These are phyloP conservation scores for Vidua chalybeata DNA, from an alignment of 2,113 vertebrate species.

Conservation along the genomic window DNA sequence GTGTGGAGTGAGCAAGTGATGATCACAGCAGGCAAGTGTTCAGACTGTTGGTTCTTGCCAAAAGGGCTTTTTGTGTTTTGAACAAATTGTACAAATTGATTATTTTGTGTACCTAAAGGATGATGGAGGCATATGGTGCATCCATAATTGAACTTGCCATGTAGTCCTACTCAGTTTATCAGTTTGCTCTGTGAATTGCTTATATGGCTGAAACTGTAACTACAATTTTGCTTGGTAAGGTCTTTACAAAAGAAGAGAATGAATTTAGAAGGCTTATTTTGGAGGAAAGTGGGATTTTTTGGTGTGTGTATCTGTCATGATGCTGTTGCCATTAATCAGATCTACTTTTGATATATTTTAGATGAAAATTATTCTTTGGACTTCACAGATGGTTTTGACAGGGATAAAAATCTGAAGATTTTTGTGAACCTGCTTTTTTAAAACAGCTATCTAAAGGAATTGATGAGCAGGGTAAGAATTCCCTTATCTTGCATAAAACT, in stretches of 20 bases:
- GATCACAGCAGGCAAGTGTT: not conserved
- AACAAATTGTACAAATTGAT: slow-evolving; percentile 27
- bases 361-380: slow-evolving; percentile 19
- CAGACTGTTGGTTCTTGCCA: slow-evolving; percentile 3
- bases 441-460: not conserved
- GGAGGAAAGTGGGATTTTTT: not conserved
- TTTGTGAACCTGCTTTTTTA: not conserved
- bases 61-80: not conserved
- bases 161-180: slow-evolving; percentile 10
- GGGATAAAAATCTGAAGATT: slow-evolving; percentile 27
- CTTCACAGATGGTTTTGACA: not conserved
- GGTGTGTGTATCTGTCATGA: not conserved
- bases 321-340: not conserved
- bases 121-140: slow-evolving; percentile 25
- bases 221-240: not conserved
- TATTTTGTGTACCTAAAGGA: not conserved
- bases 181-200: slow-evolving; percentile 34
- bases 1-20: not conserved
- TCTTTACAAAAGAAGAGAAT: not conserved
- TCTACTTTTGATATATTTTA: not conserved
- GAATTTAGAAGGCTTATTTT: not conserved
- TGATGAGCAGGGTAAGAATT: slow-evolving; percentile 10
- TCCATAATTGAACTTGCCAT: slow-evolving; percentile 14
- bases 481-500: not conserved
- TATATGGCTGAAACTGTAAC: not conserved